These are phyloP conservation scores for Epizoanthus ramosus DNA, from an alignment of 92 coral and sea anemone genomes.

Conservation along the genomic window DNA sequence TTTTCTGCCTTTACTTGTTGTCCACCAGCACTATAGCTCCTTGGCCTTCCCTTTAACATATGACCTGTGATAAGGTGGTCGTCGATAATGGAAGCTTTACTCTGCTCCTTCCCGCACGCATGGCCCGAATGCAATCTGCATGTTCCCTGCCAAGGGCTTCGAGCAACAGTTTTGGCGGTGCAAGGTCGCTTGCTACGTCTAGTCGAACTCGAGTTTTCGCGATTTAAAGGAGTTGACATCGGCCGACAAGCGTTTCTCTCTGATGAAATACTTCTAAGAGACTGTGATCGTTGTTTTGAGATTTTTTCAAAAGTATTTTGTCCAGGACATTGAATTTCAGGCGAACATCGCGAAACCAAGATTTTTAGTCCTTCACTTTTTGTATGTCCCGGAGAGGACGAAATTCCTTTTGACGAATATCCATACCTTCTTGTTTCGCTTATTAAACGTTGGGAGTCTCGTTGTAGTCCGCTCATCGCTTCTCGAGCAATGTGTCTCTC, in stretches of 20 bases:
- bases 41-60: neutral
- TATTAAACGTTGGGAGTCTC: neutral
- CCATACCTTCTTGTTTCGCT: neutral
- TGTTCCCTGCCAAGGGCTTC: neutral
- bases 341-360: neutral
- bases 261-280: neutral
- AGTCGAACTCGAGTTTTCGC: neutral
- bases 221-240: slow-evolving; percentile 7
- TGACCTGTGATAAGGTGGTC: neutral
- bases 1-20: neutral
- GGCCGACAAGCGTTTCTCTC: neutral
- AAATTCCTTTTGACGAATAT: neutral
- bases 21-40: slow-evolving; percentile 4
- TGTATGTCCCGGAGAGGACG: neutral
- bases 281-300: neutral
- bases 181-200: neutral
- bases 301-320: neutral
- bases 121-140: no score
- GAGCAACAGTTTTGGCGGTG: neutral
- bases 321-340: neutral
- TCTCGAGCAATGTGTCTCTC: slow-evolving; percentile 59
- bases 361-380: neutral
- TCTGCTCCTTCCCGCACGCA: neutral
- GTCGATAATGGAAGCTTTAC: neutral
- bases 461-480: slow-evolving; percentile 56